Evolutionary conservation across 2,113 vertebrate species (phyloP), one percentile per base, ranked within the genome.

Genomic region (Anguilla rostrata): DNA sequence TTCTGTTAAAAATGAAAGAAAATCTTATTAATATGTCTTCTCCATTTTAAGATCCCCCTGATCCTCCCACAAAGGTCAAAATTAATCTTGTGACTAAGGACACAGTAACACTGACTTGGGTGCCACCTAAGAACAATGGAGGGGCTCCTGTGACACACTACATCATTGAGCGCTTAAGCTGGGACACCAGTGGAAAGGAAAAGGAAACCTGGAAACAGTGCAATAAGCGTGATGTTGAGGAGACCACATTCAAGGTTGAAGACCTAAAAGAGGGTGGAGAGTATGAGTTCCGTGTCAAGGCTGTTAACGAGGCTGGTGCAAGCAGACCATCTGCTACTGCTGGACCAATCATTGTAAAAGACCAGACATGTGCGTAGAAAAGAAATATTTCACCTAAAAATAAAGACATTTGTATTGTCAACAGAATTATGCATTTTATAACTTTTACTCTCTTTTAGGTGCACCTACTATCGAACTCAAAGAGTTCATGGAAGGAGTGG

Each of bases 171-270:
- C 97, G 98, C 83, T 92, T 99, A 89, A 96, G 95, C 60, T 99
- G 97, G 98, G 98, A 99, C 93, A 96, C 98, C 75, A 98, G 96
- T 14, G 97, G 97, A 81, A 96, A 95, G 92, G 96, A 97, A 90
- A 99, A 99, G 94, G 98, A 99, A 93, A 95, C 98, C 5, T 99
- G 98, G 98, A 98, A 96, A 89, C 97, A 99, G 85, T 99, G 98
- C 92, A 99, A 99, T 84, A 96, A 91, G 88, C 96, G 97, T 83
- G 96, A 98, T 0, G 97, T 98, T 84, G 97, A 97, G 88, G 97
- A 97, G 89, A 95, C 96, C 60, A 93, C 95, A 18, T 98, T 97
- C 86, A 96, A 95, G 0, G 96, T 97, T 88, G 97, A 98, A 90
- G 97, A 98, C 89, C 96, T 98, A 40, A 88, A 93, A 8, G 96